A percentile compares a stretch with the other conserved stretches of the same genome.
These are phyloP conservation scores for Stenopsyche tienmushanensis DNA, from an alignment of 1,140 invertebrate species.

Conservation along the genomic window DNA sequence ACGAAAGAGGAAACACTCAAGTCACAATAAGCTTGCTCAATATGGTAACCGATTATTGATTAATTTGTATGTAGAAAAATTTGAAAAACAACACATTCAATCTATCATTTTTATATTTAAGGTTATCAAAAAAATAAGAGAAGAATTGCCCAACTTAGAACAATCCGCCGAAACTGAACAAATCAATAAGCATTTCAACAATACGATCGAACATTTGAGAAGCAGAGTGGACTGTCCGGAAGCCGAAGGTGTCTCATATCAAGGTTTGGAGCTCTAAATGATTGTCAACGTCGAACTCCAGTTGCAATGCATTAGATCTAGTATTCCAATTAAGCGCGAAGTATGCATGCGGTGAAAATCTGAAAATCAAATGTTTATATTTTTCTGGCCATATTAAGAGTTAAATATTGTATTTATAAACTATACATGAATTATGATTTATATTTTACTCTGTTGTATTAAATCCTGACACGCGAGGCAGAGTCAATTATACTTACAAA, in stretches of 20 bases:
- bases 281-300: not conserved
- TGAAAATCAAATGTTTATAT: not conserved
- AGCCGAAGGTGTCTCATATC: constrained; percentile 59
- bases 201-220: constrained; percentile 78
- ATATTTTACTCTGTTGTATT: too few species aligned
- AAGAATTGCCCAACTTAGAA: constrained; percentile 90
- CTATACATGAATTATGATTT: too few species aligned
- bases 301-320: not conserved
- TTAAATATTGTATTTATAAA: constrained; percentile 8
- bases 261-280: constrained; percentile 55
- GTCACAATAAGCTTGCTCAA: constrained; percentile 62
- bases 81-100: not conserved
- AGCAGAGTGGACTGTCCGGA: constrained; percentile 65
- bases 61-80: constrained; percentile 12
- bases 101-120: constrained; percentile 47
- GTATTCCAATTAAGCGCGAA: not conserved
- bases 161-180: constrained; percentile 93
- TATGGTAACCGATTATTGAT: constrained; percentile 59
- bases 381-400: constrained; percentile 15
- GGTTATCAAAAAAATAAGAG: constrained; percentile 88
- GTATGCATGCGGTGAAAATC: not conserved
- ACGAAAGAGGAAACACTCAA: constrained; percentile 87
- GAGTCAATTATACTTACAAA: too few species aligned
- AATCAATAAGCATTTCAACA: constrained; percentile 91
- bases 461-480: too few species aligned